Conservation (phyloP, 2,797 vertebrate species). For the Sebastes steindachneri region DNA sequence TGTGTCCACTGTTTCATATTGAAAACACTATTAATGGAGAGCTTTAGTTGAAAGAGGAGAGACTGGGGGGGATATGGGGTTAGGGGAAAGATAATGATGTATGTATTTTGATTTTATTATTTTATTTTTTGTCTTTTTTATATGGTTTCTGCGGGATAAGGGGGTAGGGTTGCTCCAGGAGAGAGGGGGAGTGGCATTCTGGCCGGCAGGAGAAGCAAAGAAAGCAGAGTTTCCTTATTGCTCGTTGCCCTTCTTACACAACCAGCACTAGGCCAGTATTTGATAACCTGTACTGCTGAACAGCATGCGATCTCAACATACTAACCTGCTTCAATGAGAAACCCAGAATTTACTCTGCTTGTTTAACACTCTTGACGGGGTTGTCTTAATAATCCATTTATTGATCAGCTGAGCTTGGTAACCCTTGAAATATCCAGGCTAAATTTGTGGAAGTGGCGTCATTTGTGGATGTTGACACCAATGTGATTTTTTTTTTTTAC, state of each 20-base stretch:
- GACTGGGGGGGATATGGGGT: constrained; percentile 31
- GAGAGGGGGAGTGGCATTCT: constrained; percentile 33
- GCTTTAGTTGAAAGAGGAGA: constrained; percentile 50
- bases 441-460: constrained; percentile 36
- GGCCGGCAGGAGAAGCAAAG: constrained; percentile 35
- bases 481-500: background rate
- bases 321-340: constrained; percentile 61
- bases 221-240: constrained; percentile 58
- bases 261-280: constrained; percentile 81
- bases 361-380: constrained; percentile 48
- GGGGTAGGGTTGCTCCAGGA: constrained; percentile 48
- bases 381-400: constrained; percentile 57
- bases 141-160: constrained; percentile 53
- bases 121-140: constrained; percentile 46
- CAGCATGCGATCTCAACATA: constrained; percentile 68
- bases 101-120: constrained; percentile 62
- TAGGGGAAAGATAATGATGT: constrained; percentile 39
- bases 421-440: constrained; percentile 35
- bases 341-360: constrained; percentile 57
- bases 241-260: constrained; percentile 68
- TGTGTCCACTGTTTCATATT: constrained; percentile 89
- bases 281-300: constrained; percentile 71
- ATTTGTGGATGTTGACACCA: constrained; percentile 36
- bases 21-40: constrained; percentile 83
- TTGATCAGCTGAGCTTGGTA: constrained; percentile 44